Conservation (phyloP, 2,888 invertebrate species). For the Dryadula phaetusa region DNA sequence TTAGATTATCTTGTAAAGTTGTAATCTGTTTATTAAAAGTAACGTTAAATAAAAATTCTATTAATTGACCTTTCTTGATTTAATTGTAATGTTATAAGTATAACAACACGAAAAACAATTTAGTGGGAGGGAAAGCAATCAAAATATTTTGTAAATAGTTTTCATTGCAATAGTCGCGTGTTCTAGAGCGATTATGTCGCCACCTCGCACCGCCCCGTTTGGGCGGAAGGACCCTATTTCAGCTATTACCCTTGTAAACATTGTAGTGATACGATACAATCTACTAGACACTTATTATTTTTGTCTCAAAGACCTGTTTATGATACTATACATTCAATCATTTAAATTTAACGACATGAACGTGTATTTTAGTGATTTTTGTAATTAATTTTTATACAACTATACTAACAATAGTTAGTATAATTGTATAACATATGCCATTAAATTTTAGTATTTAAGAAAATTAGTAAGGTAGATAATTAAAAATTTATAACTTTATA, state of each 20-base stretch:
- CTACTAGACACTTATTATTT: constrained; percentile 43
- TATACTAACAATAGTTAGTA: no score
- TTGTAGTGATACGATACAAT: constrained; percentile 44
- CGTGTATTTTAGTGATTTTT: constrained; percentile 5
- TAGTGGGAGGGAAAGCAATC: constrained; percentile 73
- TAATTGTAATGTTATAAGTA: constrained; percentile 55
- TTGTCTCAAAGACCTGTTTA: constrained; percentile 29
- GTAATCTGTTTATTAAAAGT: no score
- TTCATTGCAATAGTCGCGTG: constrained; percentile 68
- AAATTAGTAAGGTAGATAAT: not conserved
- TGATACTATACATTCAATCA: constrained; percentile 10
- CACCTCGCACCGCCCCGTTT: constrained; percentile 47
- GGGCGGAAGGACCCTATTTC: constrained; percentile 46
- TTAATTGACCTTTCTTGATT: constrained; percentile 29
- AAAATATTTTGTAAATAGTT: constrained; percentile 78
- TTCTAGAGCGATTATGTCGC: constrained; percentile 68
- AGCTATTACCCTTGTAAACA: constrained; percentile 46
- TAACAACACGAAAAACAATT: constrained; percentile 71
- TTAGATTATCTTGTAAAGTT: no score
- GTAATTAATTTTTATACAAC: not conserved
- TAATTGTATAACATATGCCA: not conserved
- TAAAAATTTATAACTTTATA: no score
- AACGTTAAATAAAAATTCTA: no score
- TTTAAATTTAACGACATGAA: constrained; percentile 13
- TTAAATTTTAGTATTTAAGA: not conserved